Evolutionary conservation across 2,888 invertebrate species (phyloP), one percentile per base, ranked within the genome.

Genomic region (Drosophila putrida): DNA sequence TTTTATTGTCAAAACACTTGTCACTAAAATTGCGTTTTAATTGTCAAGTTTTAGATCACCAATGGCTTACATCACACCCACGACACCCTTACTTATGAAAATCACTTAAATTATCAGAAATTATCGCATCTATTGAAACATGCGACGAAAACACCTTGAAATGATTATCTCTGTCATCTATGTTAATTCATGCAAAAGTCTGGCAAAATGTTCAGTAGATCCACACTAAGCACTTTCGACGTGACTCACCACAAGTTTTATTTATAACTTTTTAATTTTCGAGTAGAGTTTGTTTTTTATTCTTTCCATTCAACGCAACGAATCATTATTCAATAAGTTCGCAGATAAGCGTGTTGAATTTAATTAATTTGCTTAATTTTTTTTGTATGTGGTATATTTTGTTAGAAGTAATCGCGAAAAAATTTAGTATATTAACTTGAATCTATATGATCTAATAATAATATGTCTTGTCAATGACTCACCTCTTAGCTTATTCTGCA

Each of bases 211-310:
- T 39, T 71, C 13, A 46, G 38, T 49, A 53, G 51, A 39, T 55
- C 54, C 69, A 65, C 43, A 60, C 61, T 68, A 11, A 60, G 60
- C 68, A 51, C 27, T 71, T 51, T 6, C 50, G 25, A 31, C 50
- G 25, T 82, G 87, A 86, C 71, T 86, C 82, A 82, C 60, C 69
- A 54, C 9, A 61, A 67, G 44, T 35, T 62, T 54, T 65, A 50
- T 67, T 49, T 35, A 59, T 50, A 65, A 60, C 58, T 59, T 54
- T 59, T 47, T 28, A 15, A 51, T 39, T 58, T 51, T 39, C 15
- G 35, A 39, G 54, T 64, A 63, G 61, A 78, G 71, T 78, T 70
- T 63, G 80, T 82, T 61, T 68, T 39, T 25, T 46, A 38, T 57
- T 44, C n/a, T 15, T 43, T 36, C 1, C 44, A 10, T 15, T 60